Percentiles rank a stretch among this genome's conserved stretches.
These are phyloP conservation scores for Panagrolaimus sp. DNA, from an alignment of 1,140 invertebrate genomes.

Conservation along the genomic window DNA sequence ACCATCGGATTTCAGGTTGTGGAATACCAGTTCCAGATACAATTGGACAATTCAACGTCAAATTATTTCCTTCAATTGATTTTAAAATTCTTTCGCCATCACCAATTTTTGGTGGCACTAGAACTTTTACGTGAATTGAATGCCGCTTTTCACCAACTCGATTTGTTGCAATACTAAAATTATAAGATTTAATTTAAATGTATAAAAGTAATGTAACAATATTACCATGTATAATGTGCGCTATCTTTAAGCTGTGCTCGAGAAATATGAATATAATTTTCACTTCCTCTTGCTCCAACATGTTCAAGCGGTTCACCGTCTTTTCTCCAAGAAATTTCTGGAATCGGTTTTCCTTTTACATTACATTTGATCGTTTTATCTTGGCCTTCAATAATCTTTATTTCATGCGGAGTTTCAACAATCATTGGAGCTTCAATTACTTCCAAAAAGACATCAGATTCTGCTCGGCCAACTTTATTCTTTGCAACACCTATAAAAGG, in stretches of 20 bases:
- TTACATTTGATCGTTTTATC: constrained; percentile 30
- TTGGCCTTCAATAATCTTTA: constrained; percentile 12
- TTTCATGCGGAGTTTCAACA: not conserved
- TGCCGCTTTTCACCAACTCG: constrained; percentile 29
- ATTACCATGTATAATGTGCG: constrained; percentile 29
- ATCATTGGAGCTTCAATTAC: constrained; percentile 31
- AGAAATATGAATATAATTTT: constrained; percentile 26
- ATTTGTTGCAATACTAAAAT: constrained; percentile 21
- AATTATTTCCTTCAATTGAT: constrained; percentile 35
- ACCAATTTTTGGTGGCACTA: constrained; percentile 58
- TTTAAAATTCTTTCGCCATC: constrained; percentile 45
- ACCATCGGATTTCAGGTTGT: constrained; percentile 77
- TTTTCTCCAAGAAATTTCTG: constrained; percentile 59
- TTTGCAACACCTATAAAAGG: too few species aligned
- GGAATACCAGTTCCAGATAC: constrained; percentile 73
- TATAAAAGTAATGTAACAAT: too few species aligned
- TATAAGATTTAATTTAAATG: too few species aligned
- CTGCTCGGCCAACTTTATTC: constrained; percentile 47
- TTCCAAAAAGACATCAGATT: constrained; percentile 47
- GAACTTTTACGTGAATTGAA: constrained; percentile 35
- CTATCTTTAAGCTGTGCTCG: constrained; percentile 17
- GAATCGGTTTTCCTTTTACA: constrained; percentile 37
- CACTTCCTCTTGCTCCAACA: constrained; percentile 5
- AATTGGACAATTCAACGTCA: constrained; percentile 62
- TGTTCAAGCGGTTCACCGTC: constrained; percentile 32